These are phyloP conservation scores for Augochlora pura DNA, from an alignment of 1,140 invertebrate genomes.

Conservation along the genomic window DNA sequence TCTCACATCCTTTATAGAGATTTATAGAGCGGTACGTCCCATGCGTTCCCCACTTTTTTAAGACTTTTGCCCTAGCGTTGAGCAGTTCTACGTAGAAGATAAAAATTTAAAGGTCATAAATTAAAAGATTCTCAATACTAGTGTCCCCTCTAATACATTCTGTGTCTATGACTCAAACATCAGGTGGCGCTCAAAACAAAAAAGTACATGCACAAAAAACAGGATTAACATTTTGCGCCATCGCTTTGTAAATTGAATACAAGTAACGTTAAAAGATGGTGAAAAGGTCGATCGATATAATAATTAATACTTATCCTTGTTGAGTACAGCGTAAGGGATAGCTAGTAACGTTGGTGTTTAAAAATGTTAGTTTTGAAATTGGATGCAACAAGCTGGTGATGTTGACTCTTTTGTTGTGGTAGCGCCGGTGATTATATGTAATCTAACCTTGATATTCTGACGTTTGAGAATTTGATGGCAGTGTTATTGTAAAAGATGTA, in stretches of 20 bases:
- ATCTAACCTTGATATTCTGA: constrained; percentile 50
- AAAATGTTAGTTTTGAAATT: background rate
- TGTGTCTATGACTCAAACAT: background rate
- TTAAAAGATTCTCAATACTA: too few relatives aligned
- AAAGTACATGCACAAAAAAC: background rate
- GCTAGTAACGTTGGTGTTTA: background rate
- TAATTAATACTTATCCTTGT: background rate
- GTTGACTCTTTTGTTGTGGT: constrained; percentile 2
- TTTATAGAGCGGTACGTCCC: too few relatives aligned
- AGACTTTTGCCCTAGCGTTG: too few relatives aligned
- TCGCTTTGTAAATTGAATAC: background rate
- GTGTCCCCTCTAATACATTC: too few relatives aligned
- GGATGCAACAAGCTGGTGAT: background rate
- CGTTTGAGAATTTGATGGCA: constrained; percentile 45
- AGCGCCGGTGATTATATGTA: background rate
- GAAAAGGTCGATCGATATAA: background rate
- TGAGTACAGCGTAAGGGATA: background rate
- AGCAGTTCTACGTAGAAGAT: too few relatives aligned
- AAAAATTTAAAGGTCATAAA: too few relatives aligned
- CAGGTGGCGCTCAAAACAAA: background rate
- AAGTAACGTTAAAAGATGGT: background rate
- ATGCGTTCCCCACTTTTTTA: too few relatives aligned
- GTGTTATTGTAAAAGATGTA: constrained; percentile 41
- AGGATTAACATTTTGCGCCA: background rate
- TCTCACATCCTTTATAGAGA: too few relatives aligned